Percentiles rank a stretch among this genome's conserved stretches.
phyloP scores from a whole-genome alignment of 2,113 vertebrate genomes.

The Riparia riparia region DNA sequence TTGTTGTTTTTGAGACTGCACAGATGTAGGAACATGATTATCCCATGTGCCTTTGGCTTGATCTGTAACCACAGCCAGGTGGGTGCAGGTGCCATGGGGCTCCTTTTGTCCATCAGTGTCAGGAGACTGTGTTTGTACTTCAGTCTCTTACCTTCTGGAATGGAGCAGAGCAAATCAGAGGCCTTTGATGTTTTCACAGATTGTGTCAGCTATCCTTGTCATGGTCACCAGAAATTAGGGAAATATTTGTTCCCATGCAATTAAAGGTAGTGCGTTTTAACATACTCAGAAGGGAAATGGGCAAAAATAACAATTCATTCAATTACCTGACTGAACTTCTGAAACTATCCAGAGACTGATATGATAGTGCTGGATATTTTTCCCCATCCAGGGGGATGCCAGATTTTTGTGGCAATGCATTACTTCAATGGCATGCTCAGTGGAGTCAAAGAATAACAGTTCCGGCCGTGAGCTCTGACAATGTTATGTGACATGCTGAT shows the following conservation, averaged over 20 bases:
- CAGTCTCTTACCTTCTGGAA: neutral
- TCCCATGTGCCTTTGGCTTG: neutral
- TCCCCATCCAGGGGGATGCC: too few relatives aligned
- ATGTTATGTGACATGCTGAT: neutral
- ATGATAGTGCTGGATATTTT: neutral
- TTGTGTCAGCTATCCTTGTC: neutral
- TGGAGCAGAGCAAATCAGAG: neutral
- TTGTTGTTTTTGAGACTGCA: neutral
- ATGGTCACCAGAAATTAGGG: neutral
- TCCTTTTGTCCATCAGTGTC: neutral
- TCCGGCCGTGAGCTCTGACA: neutral
- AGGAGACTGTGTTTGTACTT: neutral
- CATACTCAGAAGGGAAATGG: neutral
- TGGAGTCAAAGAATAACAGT: neutral
- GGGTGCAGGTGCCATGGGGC: rapidly evolving
- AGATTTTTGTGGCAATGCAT: neutral
- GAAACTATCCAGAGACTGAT: neutral
- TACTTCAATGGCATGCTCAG: neutral
- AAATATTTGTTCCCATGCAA: neutral
- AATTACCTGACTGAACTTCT: neutral
- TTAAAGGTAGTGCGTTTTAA: neutral
- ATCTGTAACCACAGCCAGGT: neutral
- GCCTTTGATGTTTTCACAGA: neutral
- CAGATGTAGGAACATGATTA: neutral
- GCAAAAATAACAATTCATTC: neutral